Percentiles rank a stretch among this genome's conserved stretches.
Evolutionary conservation across 2,888 invertebrate species (phyloP).

Genomic region (Oegoconia quadripuncta): DNA sequence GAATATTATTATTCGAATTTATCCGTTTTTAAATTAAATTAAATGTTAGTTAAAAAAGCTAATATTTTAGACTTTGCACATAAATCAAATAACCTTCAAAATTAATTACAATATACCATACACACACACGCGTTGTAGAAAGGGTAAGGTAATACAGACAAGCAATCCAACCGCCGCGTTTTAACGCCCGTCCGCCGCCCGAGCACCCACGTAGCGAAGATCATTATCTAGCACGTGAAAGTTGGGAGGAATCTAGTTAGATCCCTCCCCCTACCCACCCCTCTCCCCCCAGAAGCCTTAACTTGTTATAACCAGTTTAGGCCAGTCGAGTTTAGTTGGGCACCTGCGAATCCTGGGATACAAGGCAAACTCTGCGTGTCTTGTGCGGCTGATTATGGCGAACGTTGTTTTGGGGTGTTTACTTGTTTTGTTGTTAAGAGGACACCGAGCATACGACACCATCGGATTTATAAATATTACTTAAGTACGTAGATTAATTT

Average conservation of each 20-base stretch:
- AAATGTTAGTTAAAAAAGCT: too few relatives aligned
- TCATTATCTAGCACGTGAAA: constrained; percentile 75
- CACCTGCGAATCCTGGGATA: constrained; percentile 72
- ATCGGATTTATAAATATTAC: too few relatives aligned
- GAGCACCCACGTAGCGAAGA: constrained; percentile 72
- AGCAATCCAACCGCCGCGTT: constrained; percentile 34
- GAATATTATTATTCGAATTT: too few relatives aligned
- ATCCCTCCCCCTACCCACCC: constrained; percentile 35
- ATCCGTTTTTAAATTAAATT: too few relatives aligned
- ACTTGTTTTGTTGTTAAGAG: background rate
- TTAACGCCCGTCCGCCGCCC: constrained; percentile 25
- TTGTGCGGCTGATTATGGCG: constrained; percentile 27
- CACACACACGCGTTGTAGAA: too few relatives aligned
- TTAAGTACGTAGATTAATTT: too few relatives aligned
- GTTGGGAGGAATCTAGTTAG: constrained; percentile 75
- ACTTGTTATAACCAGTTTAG: constrained; percentile 76
- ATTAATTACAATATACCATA: too few relatives aligned
- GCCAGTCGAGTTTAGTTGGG: constrained; percentile 66
- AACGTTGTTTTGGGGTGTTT: constrained; percentile 6
- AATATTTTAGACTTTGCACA: too few relatives aligned
- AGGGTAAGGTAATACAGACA: constrained; percentile 20
- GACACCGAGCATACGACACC: background rate
- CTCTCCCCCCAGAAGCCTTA: constrained; percentile 43
- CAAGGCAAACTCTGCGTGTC: constrained; percentile 52
- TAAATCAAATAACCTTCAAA: too few relatives aligned